Base-by-base conservation (phyloP, 2,888 invertebrate species). In the Drosophila maculinotata region DNA sequence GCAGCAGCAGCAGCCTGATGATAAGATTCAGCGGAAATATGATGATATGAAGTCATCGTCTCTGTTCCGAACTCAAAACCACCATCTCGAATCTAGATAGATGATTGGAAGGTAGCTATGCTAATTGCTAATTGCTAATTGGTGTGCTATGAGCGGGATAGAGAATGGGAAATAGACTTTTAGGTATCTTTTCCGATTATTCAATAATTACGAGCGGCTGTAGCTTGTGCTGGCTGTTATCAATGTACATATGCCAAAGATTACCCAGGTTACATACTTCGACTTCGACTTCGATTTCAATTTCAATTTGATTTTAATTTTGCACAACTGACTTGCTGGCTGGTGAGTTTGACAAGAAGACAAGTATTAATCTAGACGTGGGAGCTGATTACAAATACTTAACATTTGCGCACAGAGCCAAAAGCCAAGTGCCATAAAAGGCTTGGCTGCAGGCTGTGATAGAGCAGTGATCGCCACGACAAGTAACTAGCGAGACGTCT, bases 351-450 rank as follows among this genome's bases (percentile, higher is more conserved):
- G 60, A 69, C 62, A 74, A 60, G 70, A 70, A 63, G 58, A 86
- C 81, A 81, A 68, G 65, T 59, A 85, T 77, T 87, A 88, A 87
- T 86, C 86, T 80, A 63, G 75, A 76, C 68, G 64, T 57, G 56
- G 35, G 28, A 47, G 62, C 72, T 88, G 87, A 89, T 88, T 88
- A 89, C 56, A 66, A 71, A 51, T 76, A 66, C 59, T 48, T 39
- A 65, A 66, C 58, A 77, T 65, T 49, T 31, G 38, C 52, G 30
- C 17, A 39, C 23, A 39, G 3, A 10, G 48, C n/a, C 12, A 12
- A 23, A 30, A 44, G 41, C 33, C 25, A 12, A 10, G 44, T 25
- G 70, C 36, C 65, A 83, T 84, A 87, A 79, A 84, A 79, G 62
- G 70, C 63, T 69, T 67, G 38, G 60, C 31, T 10, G 10, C 12